Conservation (phyloP, 2,113 vertebrate genomes). For the Pelodiscus sinensis region DNA sequence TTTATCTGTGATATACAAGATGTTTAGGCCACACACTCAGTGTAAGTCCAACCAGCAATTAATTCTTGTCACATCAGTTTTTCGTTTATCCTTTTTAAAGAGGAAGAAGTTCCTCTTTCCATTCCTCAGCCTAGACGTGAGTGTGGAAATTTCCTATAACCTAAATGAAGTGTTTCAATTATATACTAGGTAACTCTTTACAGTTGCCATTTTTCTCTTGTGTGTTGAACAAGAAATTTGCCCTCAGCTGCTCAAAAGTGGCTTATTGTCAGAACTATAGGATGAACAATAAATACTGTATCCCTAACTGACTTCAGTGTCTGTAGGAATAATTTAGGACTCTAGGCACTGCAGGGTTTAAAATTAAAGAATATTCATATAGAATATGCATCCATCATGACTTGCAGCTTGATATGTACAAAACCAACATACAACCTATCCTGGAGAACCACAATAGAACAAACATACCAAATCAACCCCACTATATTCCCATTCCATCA, state of each 20-base stretch:
- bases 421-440: conserved; percentile 14
- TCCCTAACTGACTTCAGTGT: neutral
- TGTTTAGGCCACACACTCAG: neutral
- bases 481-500: neutral
- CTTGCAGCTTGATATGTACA: conserved; percentile 14
- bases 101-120: neutral
- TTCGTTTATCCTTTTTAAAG: neutral
- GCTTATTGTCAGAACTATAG: fast-evolving
- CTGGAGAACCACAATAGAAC: neutral
- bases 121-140: neutral
- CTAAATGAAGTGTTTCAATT: neutral
- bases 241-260: neutral
- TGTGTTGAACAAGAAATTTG: neutral
- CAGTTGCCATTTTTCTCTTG: neutral
- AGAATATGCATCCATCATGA: conserved; percentile 1
- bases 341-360: neutral
- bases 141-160: neutral
- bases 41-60: neutral
- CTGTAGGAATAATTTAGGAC: neutral
- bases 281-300: neutral
- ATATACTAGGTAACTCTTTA: neutral
- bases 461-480: neutral
- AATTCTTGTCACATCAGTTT: neutral
- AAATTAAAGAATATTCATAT: neutral
- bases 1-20: neutral